Conservation (phyloP, 2,888 invertebrate genomes). For the Lutraria lutraria region DNA sequence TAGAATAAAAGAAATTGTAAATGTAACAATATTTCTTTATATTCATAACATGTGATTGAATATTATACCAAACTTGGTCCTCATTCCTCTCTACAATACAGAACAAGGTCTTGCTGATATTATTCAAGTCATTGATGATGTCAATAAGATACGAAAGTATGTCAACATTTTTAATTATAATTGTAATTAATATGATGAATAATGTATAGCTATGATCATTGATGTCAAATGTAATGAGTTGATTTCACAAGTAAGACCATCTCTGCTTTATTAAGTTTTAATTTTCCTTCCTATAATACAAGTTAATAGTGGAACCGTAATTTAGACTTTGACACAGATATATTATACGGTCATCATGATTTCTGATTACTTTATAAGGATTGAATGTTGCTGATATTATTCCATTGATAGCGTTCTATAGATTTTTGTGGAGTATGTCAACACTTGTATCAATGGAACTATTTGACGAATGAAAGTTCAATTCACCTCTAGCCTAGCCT, state of each 20-base stretch:
- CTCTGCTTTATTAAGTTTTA: not conserved
- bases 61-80: too few relatives aligned
- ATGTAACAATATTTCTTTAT: too few relatives aligned
- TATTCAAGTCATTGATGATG: too few relatives aligned
- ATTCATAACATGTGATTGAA: too few relatives aligned
- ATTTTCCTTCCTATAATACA: not conserved
- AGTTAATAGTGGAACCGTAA: not conserved
- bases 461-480: slow-evolving; percentile 21
- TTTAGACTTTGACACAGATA: not conserved
- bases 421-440: slow-evolving; percentile 17
- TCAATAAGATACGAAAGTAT: not conserved
- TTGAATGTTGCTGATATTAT: slow-evolving; percentile 22
- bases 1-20: too few relatives aligned
- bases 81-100: too few relatives aligned
- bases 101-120: too few relatives aligned
- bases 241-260: not conserved
- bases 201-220: not conserved
- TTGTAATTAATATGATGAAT: not conserved
- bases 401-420: slow-evolving; percentile 11
- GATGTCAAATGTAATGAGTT: not conserved
- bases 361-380: slow-evolving; percentile 12
- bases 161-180: not conserved
- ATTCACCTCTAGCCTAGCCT: not conserved
- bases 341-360: slow-evolving; percentile 22
- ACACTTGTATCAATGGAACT: slow-evolving; percentile 37